Evolutionary conservation across 2,888 invertebrate genomes (phyloP), one percentile per base, ranked within the genome.

Genomic region (Drosophila tanythrix): DNA sequence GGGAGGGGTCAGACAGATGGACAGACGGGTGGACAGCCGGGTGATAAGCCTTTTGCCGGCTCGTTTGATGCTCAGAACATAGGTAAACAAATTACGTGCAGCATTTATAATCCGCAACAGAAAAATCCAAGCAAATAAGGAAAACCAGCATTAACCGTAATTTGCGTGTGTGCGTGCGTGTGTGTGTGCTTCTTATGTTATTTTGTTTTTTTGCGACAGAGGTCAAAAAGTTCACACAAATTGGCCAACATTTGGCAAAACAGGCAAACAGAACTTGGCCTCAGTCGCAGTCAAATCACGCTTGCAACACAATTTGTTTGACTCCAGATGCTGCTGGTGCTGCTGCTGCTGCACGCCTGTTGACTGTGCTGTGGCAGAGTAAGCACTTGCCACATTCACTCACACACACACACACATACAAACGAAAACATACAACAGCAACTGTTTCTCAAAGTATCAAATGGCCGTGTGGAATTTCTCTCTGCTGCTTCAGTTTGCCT

Each of bases 31-130:
- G 25, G 55, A 18, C 48, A 60, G 78, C 53, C 67, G 62, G 80
- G 40, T 56, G 57, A 50, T 79, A 79, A 82, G 82, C 81, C 75
- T 64, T 82, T 81, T 73, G 66, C 70, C 68, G 79, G 61, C 70
- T 72, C 70, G 75, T 73, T 82, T 76, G 82, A 69, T 76, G 73
- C 82, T 75, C 57, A 52, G 79, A 65, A 74, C 74, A 69, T 59
- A 69, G 74, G 78, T 81, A 82, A 82, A 82, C 82, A 82, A 82
- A 82, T 82, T 82, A 78, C 82, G 80, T 82, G 74, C 82, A 80
- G 81, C 82, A 82, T 78, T 82, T 78, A 82, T 82, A 82, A 82
- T 82, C 80, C 77, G 51, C 50, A 27, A 36, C 25, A 15, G 43
- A 10, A 40, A 43, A 46, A 43, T 46, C 4, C 46, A 46, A 46